Percentiles rank a stretch among this genome's conserved stretches.
phyloP scores from a whole-genome alignment of 2,888 invertebrate species.

The Acronicta alni region DNA sequence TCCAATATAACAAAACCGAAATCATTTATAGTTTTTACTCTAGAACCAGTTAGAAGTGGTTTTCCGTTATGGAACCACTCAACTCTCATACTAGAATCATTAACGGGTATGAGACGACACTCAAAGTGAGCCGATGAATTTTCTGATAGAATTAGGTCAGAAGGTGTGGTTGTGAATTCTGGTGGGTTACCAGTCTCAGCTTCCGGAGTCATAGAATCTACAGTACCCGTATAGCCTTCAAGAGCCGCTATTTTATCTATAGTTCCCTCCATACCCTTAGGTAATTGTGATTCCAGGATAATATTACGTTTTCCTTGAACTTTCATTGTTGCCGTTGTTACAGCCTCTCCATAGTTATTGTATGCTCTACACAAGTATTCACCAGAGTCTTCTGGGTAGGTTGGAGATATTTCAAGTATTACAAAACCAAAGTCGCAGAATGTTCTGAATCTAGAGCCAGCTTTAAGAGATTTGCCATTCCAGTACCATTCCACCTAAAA shows the following conservation, averaged over 20 bases:
- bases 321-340: constrained; percentile 96
- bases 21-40: constrained; percentile 98
- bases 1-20: constrained; percentile 99
- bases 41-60: constrained; percentile 96
- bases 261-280: constrained; percentile 97
- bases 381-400: constrained; percentile 98
- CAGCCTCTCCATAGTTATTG: constrained; percentile 97
- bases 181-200: constrained; percentile 96
- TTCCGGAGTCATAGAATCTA: constrained; percentile 91
- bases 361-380: constrained; percentile 96
- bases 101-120: constrained; percentile 95
- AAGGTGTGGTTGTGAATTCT: constrained; percentile 96
- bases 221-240: constrained; percentile 94
- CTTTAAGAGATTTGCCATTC: constrained; percentile 96
- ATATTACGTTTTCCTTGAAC: constrained; percentile 97
- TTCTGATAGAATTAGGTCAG: constrained; percentile 95
- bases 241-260: constrained; percentile 97
- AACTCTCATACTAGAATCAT: constrained; percentile 97
- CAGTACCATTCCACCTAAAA: constrained; percentile 97
- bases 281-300: constrained; percentile 96
- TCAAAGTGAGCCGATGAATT: constrained; percentile 98
- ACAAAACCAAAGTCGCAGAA: constrained; percentile 99
- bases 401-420: constrained; percentile 98
- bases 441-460: constrained; percentile 97
- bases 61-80: constrained; percentile 99